Base-by-base conservation (phyloP, 2,797 vertebrate genomes). In the Erpetoichthys calabaricus region DNA sequence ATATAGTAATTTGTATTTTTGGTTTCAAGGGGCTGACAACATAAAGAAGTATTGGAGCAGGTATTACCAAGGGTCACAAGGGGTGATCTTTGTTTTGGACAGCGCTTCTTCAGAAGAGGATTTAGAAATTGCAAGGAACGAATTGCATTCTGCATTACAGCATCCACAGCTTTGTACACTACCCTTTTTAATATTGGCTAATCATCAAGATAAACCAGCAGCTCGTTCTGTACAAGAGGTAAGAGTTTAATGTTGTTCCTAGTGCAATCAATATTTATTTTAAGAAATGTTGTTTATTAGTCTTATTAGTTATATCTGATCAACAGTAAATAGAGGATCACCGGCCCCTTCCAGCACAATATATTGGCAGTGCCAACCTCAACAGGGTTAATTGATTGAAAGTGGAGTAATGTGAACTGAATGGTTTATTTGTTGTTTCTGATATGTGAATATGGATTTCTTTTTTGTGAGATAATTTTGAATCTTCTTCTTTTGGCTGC, bases 1-100 rank as follows among this genome's bases (percentile, higher is more conserved):
- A n/a, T n/a, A n/a, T n/a, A 25, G 25, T 25, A 25, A 25, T 25
- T 25, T 25, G 25, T 25, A 56, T 63, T 64, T 2, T 57, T 66
- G 74, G 70, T 71, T 74, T 51, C 62, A 80, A 99, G 96, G 96
- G 52, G 89, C 94, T 47, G 90, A 95, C 72, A 91, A 85, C 74
- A 98, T 99, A 79, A 92, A 96, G 78, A 98, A 98, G 70, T 98
- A 99, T 63, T 99, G 96, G 96, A 94, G 94, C 72, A 92, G 95
- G 68, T 99, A 99, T 82, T 99, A 98, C 83, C 96, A 98, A 80
- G 95, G 96, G 64, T 98, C 95, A 55, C 95, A 99, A 81, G 95
- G 94, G 42, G 95, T 98, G 63, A 83, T 98, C 75, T 99, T 99
- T 62, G 86, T 99, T 57, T 82, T 99, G 78, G 91, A 99, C 81